These are phyloP conservation scores for Tetragonula carbonaria DNA, from an alignment of 2,888 invertebrate genomes.

Conservation along the genomic window DNA sequence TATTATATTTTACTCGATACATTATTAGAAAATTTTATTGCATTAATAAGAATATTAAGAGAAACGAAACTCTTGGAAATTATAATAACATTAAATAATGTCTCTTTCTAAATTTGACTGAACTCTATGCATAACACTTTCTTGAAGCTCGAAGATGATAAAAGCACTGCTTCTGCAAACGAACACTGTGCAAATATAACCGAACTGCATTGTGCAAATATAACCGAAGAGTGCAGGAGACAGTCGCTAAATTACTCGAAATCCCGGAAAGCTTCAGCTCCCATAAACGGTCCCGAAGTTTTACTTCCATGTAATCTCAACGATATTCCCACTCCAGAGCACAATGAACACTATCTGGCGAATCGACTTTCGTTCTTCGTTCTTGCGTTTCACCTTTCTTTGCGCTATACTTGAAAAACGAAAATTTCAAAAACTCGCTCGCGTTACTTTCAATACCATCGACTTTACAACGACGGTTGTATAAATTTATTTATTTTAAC, in stretches of 20 bases:
- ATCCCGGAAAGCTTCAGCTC: neutral
- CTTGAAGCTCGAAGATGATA: neutral
- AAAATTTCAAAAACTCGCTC: too few species aligned
- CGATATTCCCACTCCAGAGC: neutral
- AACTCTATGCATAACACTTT: neutral
- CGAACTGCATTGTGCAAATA: neutral
- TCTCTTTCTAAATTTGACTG: neutral
- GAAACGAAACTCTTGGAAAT: too few species aligned
- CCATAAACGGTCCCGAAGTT: neutral
- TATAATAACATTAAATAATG: too few species aligned
- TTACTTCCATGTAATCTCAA: neutral
- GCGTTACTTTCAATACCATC: too few species aligned
- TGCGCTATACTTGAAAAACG: too few species aligned
- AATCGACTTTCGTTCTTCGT: neutral
- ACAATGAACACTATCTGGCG: neutral
- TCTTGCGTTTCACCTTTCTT: too few species aligned
- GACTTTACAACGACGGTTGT: too few species aligned
- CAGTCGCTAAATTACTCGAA: neutral
- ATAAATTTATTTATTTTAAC: too few species aligned
- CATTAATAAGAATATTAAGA: too few species aligned
- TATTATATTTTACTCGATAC: too few species aligned
- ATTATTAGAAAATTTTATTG: too few species aligned
- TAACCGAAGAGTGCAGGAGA: neutral
- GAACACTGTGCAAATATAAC: neutral
- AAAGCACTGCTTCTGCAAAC: neutral